Base-by-base conservation (phyloP, 2,888 invertebrate species). In the Rhagium mordax region DNA sequence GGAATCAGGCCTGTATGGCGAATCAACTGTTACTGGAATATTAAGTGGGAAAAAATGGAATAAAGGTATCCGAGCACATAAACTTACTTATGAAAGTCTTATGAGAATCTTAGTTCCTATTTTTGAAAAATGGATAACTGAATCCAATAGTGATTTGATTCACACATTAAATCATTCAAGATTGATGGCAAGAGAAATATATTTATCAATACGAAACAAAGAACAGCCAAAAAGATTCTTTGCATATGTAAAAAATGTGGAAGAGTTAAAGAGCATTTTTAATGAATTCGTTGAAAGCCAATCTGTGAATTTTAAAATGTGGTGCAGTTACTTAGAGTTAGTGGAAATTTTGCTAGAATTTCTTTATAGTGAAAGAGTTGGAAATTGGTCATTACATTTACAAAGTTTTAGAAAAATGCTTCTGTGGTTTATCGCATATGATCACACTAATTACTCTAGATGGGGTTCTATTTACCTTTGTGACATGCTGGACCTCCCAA, bases 61-160 rank as follows among this genome's bases (percentile, higher is more conserved):
- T 47, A 75, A 75, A 49, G 72, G 20, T 15, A 68, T 77, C 10
- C 0, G 76, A 70, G 76, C 72, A 2, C 74, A 76, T 53, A 78
- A 78, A 57, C 13, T 78, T 13, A 78, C 78, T 1, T 76, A 76
- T 49, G 77, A 75, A 55, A 64, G 67, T 67, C 41, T 77, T 0
- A 65, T 69, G 71, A 71, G 77, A 69, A 21, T 74, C 3, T 18
- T 73, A 7, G 18, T 77, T 3, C 16, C 69, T 0, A 6, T 62
- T 0, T 75, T 74, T 55, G 27, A 71, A 1, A 65, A 67, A 51
- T 75, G 77, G 77, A 29, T 75, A n/a, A n/a, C 57, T 5, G 74
- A 75, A 3, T 65, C 70, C n/a, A 68, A 72, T 1, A 71, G 72
- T 57, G n/a, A 20, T 1, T 57, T 15, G 10, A 16, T 71, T 20